Base-by-base conservation (phyloP, 2,888 invertebrate species). In the Marasmarcha lunaedactyla region DNA sequence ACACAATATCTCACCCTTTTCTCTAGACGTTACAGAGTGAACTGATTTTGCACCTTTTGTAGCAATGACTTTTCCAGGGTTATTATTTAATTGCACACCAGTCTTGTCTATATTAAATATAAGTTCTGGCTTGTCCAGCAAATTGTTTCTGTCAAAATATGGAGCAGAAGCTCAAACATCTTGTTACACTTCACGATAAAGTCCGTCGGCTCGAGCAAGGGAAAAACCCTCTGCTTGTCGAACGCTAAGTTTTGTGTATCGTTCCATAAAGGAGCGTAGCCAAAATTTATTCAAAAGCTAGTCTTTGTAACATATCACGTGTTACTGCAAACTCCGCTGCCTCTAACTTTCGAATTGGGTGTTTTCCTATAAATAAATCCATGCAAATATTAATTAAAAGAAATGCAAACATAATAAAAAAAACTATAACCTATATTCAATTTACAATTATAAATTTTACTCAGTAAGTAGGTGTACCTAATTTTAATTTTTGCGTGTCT, bases 61-160 rank as follows among this genome's bases (percentile, higher is more conserved):
- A 5, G 57, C 60, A 35, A 64, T 15, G 14, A 69, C 55, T 42
- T 56, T 50, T 12, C 50, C 48, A 12, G 64, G 56, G 39, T 50
- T 54, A 40, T 60, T 59, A 15, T 65, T 64, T 10, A 59, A 51
- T 25, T 59, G 58, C 4, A 60, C 37, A 1, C 58, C 60, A 14
- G 54, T 57, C 46, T 65, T 60, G 43, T 63, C 61, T 35, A 55
- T 42, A 48, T 66, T 69, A 37, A 46, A 69, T 12, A 67, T 54
- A 30, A 46, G 30, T 10, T 37, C 42, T 20, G 48, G 54, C 42
- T 50, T 47, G 34, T 46, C 41, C 36, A 46, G 14, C 10, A 52
- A 43, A 38, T 50, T 42, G 41, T 51, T 42, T 50, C 44, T 2
- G 26, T 27, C 13, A 50, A 40, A 33, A 47, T 41, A 27, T 36